A percentile compares a stretch with the other conserved stretches of the same genome.
phyloP scores from a whole-genome alignment of 1,140 invertebrate genomes.

The Teleogryllus occipitalis region DNA sequence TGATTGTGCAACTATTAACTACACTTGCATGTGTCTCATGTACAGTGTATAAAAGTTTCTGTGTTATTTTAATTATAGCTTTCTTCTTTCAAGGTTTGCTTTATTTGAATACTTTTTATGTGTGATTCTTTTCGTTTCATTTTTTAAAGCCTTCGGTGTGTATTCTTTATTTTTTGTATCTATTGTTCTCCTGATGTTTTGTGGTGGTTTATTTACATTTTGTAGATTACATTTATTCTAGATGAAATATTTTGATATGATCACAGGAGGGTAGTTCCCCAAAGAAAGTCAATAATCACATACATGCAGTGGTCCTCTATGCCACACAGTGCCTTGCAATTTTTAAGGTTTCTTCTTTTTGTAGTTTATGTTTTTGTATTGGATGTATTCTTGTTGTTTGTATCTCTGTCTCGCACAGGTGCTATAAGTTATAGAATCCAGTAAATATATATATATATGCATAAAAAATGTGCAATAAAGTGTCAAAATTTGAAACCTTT shows the following conservation, averaged over 20 bases:
- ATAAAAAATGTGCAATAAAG: no score
- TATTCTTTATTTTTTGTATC: conserved; percentile 12
- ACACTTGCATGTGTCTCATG: conserved; percentile 18
- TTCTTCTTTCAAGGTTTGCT: conserved; percentile 7
- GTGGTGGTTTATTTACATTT: neutral
- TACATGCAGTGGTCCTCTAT: neutral
- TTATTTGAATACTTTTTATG: conserved; percentile 1
- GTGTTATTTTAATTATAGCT: neutral
- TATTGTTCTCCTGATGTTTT: conserved; percentile 10
- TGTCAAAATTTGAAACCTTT: no score
- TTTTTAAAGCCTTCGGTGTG: conserved; percentile 12
- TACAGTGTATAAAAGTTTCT: conserved; percentile 3
- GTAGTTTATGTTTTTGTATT: neutral
- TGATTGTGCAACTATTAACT: conserved; percentile 6
- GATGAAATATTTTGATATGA: conserved; percentile 9
- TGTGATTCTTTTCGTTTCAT: neutral
- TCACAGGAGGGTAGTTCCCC: neutral
- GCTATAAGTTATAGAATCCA: no score
- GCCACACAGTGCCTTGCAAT: neutral
- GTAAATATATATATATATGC: no score
- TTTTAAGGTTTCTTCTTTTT: neutral
- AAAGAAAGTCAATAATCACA: neutral
- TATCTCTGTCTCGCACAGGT: neutral
- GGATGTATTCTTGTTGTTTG: neutral
- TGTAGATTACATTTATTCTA: conserved; percentile 11